Base-by-base conservation (phyloP, 2,888 invertebrate genomes). In the Calameuta pallipes region DNA sequence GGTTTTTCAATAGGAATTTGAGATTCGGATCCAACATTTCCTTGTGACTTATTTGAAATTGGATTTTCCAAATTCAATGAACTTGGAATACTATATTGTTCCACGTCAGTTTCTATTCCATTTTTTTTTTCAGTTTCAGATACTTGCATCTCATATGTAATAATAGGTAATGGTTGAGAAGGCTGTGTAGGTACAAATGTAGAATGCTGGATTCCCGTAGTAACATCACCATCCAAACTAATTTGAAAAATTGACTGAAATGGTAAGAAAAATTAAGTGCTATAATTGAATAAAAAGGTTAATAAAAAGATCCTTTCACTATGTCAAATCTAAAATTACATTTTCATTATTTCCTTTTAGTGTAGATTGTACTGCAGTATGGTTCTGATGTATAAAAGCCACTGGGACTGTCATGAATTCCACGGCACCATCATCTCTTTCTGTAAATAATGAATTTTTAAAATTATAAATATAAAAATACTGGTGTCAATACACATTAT, bases 361-460 rank as follows among this genome's bases (percentile, higher is more conserved):
- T 0, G 85, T 15, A 3, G 84, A 74, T 0, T 84, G 76, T 0
- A 85, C 36, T 1, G 82, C 33, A 23, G 81, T 36, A 71, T 80
- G 81, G 35, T 78, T 78, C 68, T 86, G 85, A n/a, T 87, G 88
- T 9, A 90, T 79, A 35, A 87, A 83, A 11, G 89, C 83, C 4
- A 90, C 81, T 11, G 90, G 90, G 1, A 87, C 79, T 15, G 89
- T 78, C 78, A 87, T 80, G 4, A 90, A 84, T 80, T 90, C 89
- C 15, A 90, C 76, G 1, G 81, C 81, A 41, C 87, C 88, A 37
- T 90, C 87, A 4, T 86, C 85, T 9, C 82, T 83, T 71, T 88
- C 90, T 90, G 75, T 6, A 83, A 83, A 78, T 33, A 76, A 74
- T 11, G 11, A 70, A 12, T 12, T 0, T 31, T 13, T 6, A 76